Conservation (phyloP, 92 coral and sea anemone genomes). For the Palythoa heliodiscus region DNA sequence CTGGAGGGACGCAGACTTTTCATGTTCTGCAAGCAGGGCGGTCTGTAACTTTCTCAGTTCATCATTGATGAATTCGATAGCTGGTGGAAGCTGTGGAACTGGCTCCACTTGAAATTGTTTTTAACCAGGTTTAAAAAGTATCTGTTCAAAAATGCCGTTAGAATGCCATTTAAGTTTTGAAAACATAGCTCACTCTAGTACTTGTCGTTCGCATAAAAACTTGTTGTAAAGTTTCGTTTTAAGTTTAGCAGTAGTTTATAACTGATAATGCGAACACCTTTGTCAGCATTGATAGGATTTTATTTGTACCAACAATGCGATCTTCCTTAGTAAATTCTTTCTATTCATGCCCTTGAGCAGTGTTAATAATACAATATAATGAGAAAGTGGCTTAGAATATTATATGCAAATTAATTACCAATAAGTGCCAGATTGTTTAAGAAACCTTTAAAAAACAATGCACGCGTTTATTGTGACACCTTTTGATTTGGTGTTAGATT, state of each 20-base stretch:
- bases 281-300: neutral
- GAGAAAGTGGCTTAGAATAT: no score
- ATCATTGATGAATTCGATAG: neutral
- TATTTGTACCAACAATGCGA: conserved; percentile 7
- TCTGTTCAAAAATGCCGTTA: neutral
- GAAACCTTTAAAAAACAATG: no score
- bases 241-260: neutral
- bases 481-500: no score
- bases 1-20: conserved; percentile 13
- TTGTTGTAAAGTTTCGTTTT: neutral
- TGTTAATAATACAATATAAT: neutral
- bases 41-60: neutral
- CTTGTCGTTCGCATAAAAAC: neutral
- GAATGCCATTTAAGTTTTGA: neutral
- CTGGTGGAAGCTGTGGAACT: conserved; percentile 4
- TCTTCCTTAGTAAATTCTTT: neutral
- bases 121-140: neutral
- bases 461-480: no score
- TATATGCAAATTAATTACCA: no score
- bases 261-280: neutral
- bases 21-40: neutral
- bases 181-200: neutral
- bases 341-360: conserved; percentile 5
- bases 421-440: neutral
- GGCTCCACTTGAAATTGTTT: neutral